Evolutionary conservation across 1,140 invertebrate species (phyloP), one percentile per base, ranked within the genome.

Genomic region (Papilio aristodemus): DNA sequence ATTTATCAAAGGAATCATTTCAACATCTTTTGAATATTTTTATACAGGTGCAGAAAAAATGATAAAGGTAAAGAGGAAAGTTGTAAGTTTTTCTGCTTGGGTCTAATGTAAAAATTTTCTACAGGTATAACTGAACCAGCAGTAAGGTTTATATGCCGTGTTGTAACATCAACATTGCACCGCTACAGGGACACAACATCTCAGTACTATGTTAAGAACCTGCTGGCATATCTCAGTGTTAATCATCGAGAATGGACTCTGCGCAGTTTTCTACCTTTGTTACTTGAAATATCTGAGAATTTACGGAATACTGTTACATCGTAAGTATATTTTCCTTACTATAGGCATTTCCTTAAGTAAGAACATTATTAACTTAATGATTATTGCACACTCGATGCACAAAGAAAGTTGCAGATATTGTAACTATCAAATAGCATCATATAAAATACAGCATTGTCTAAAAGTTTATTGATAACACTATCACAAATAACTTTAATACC

Each of bases 171-270:
- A 27, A 96, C 96, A 9, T 88, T 97, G 70, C 94, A 95, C 68
- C 93, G 95, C 73, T 97, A 97, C 81, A 92, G 94, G 76, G 96
- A 98, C 91, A 93, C 93, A 58, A 90, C 93, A 69, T 98, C 97
- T 4, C 95, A 96, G 80, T 93, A 93, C 39, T 94, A 95, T 80
- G 93, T 97, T 14, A 93, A 93, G 73, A 92, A 93, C 64, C 87
- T 97, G 37, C 93, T 97, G n/a, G 85, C 89, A 38, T 93, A 93
- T 37, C 85, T 97, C 3, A 84, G 94, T 4, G 92, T 92, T 62
- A 86, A 93, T 38, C 94, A 97, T 89, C 91, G 94, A 68, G 93
- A 95, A 80, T 93, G 93, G 86, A 94, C 95, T 46, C 83, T 96
- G 4, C 96, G 95, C 82, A 93, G 93, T 86, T 89, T 97, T 71